Conservation (phyloP, 2,113 vertebrate genomes). For the Erythrocebus patas region DNA sequence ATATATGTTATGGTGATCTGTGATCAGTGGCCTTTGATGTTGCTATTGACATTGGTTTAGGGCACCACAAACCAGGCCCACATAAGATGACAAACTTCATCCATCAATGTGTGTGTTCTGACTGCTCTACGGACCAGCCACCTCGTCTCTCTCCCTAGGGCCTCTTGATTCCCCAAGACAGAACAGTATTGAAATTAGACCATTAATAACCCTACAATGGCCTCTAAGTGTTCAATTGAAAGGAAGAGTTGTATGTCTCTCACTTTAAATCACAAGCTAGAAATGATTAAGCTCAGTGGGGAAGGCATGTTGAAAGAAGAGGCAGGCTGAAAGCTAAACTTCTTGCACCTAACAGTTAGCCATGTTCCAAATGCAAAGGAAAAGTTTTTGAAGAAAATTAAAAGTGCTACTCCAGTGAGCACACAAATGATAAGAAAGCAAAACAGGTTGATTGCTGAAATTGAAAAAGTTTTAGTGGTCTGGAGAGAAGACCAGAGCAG, state of each 20-base stretch:
- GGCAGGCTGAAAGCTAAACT: neutral
- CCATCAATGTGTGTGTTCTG: neutral
- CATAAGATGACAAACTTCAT: neutral
- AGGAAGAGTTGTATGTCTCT: neutral
- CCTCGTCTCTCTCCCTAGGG: neutral
- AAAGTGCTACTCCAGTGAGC: neutral
- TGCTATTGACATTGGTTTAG: neutral
- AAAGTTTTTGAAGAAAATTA: neutral
- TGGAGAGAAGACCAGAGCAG: neutral
- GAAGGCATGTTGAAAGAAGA: neutral
- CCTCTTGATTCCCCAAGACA: neutral
- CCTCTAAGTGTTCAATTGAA: neutral
- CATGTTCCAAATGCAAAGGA: neutral
- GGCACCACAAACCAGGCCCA: neutral
- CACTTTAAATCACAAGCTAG: neutral
- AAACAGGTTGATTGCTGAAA: neutral
- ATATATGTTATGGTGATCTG: neutral
- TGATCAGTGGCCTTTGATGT: neutral
- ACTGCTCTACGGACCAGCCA: neutral
- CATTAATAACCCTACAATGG: neutral
- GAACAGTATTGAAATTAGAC: neutral
- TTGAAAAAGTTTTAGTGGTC: neutral
- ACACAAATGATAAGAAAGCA: neutral
- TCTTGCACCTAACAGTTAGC: neutral
- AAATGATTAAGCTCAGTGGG: neutral